A percentile compares a stretch with the other conserved stretches of the same genome.
Conservation (phyloP, 2,888 invertebrate genomes). For the Lepidonotus clava region DNA sequence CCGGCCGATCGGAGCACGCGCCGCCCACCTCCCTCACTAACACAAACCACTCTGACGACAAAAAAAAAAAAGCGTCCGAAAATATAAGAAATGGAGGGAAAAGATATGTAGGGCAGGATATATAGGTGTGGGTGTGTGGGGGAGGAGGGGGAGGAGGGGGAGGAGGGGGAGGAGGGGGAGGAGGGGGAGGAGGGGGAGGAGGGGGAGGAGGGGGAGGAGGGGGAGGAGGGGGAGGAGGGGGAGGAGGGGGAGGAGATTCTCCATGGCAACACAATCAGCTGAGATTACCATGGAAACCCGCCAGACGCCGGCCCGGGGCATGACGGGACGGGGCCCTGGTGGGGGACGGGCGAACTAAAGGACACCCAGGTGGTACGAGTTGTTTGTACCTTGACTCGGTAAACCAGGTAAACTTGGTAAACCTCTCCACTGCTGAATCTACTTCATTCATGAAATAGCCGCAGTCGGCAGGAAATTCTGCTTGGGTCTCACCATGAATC, state of each 20-base stretch:
- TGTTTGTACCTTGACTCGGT: too few relatives aligned
- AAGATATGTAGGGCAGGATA: background rate
- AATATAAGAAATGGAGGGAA: background rate
- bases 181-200: background rate
- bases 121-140: background rate
- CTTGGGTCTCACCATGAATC: too few relatives aligned
- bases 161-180: background rate
- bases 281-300: slow-evolving; percentile 4
- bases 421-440: too few relatives aligned
- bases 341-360: too few relatives aligned
- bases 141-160: background rate
- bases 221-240: background rate
- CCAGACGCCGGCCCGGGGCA: background rate
- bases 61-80: background rate
- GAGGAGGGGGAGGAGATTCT: background rate
- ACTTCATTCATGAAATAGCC: too few relatives aligned
- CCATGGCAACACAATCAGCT: slow-evolving; percentile 23
- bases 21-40: too few relatives aligned
- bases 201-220: background rate
- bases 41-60: too few relatives aligned
- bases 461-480: too few relatives aligned
- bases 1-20: too few relatives aligned
- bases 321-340: too few relatives aligned
- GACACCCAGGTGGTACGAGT: too few relatives aligned
- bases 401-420: too few relatives aligned